These are phyloP conservation scores for Pimpla rufipes DNA, from an alignment of 2,888 invertebrate genomes.

Conservation along the genomic window DNA sequence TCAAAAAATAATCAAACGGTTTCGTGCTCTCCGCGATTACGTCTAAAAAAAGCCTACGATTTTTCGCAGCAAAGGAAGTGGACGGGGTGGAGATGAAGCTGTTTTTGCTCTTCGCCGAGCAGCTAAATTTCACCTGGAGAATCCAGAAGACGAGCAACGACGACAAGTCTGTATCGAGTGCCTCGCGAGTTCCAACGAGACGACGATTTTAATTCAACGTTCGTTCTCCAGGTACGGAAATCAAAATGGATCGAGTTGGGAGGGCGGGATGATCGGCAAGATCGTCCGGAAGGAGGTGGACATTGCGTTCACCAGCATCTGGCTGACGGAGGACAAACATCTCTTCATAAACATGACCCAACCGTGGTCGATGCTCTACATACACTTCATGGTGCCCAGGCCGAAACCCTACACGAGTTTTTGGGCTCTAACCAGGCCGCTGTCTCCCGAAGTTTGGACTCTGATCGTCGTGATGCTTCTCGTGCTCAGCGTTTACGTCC, in stretches of 20 bases:
- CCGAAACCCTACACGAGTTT: conserved; percentile 78
- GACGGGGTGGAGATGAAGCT: conserved; percentile 80
- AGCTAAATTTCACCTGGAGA: conserved; percentile 80
- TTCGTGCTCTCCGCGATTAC: too few species aligned
- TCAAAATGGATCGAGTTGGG: conserved; percentile 75
- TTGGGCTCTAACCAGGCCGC: conserved; percentile 80
- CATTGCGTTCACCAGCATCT: conserved; percentile 79
- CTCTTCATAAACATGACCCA: conserved; percentile 74
- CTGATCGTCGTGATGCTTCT: conserved; percentile 70
- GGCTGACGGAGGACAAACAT: conserved; percentile 75
- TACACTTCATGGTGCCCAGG: conserved; percentile 80
- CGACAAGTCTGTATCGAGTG: conserved; percentile 69
- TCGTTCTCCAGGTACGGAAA: conserved; percentile 76
- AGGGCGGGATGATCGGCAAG: conserved; percentile 79
- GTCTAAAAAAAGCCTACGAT: too few species aligned
- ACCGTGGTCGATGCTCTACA: conserved; percentile 76
- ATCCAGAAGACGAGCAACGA: conserved; percentile 73
- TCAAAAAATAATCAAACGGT: background rate
- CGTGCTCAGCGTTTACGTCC: conserved; percentile 72
- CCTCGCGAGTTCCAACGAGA: too few species aligned
- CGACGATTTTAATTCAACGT: background rate
- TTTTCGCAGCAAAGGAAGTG: conserved; percentile 72
- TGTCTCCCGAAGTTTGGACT: conserved; percentile 76
- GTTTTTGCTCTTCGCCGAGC: conserved; percentile 78
- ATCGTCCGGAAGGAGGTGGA: conserved; percentile 76